Conservation (phyloP, 2,888 invertebrate species). For the Synanthedon myopaeformis region DNA sequence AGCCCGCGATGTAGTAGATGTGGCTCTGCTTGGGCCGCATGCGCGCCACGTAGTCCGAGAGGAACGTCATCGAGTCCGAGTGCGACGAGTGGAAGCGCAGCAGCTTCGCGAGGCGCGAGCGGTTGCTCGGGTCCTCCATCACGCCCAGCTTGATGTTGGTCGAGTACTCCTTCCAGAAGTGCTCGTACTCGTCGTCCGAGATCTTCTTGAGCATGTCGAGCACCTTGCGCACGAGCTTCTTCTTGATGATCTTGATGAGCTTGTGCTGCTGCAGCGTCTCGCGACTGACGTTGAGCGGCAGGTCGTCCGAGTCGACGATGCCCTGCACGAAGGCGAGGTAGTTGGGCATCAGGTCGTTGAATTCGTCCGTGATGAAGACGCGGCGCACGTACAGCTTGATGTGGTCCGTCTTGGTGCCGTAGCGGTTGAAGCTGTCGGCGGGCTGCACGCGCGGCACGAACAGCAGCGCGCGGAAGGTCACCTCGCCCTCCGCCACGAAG, state of each 20-base stretch:
- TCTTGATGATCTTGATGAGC: slow-evolving; percentile 98
- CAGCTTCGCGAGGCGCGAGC: slow-evolving; percentile 94
- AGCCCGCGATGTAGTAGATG: slow-evolving; percentile 97
- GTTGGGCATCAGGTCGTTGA: slow-evolving; percentile 99
- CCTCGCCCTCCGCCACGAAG: slow-evolving; percentile 99
- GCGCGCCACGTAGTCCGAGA: slow-evolving; percentile 90
- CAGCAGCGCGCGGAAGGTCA: slow-evolving; percentile 96
- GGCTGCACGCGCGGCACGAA: slow-evolving; percentile 94
- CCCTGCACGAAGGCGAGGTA: slow-evolving; percentile 94
- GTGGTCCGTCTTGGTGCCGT: slow-evolving; percentile 93
- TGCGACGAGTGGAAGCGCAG: slow-evolving; percentile 90
- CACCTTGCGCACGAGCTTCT: slow-evolving; percentile 97
- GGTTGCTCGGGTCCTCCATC: slow-evolving; percentile 97
- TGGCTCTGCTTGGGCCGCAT: slow-evolving; percentile 96
- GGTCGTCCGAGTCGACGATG: slow-evolving; percentile 98
- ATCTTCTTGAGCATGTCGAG: slow-evolving; percentile 99
- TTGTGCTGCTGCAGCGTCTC: slow-evolving; percentile 99
- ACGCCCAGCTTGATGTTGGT: slow-evolving; percentile 97
- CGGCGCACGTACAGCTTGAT: slow-evolving; percentile 97
- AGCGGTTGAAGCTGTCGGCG: slow-evolving; percentile 93
- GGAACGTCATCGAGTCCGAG: slow-evolving; percentile 74
- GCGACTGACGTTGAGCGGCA: slow-evolving; percentile 97
- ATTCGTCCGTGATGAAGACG: slow-evolving; percentile 99
- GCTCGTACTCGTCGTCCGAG: slow-evolving; percentile 86
- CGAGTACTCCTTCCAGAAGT: slow-evolving; percentile 99